A percentile compares a stretch with the other conserved stretches of the same genome.
Evolutionary conservation across 1,140 invertebrate species (phyloP).

Genomic region (Acromyrmex charruanus): DNA sequence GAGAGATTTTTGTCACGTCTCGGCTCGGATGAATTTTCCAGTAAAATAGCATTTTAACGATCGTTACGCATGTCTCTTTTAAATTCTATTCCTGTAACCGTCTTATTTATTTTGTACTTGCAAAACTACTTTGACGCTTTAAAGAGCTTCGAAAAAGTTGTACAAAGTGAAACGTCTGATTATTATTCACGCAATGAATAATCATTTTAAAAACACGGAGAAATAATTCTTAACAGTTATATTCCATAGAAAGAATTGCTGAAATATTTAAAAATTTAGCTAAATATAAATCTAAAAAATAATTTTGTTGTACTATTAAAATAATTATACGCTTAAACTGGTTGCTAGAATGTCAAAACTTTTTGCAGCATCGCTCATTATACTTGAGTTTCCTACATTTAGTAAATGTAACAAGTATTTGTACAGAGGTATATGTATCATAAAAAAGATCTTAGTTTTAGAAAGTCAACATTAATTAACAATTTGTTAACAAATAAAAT

Average conservation of each 20-base stretch:
- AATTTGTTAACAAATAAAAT: too few relatives aligned
- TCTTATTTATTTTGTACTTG: neutral
- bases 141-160: neutral
- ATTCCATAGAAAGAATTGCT: neutral
- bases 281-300: too few relatives aligned
- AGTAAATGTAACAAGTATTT: too few relatives aligned
- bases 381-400: too few relatives aligned
- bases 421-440: too few relatives aligned
- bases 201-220: constrained; percentile 18
- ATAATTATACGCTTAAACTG: too few relatives aligned
- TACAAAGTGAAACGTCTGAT: neutral
- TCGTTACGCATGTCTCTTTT: neutral
- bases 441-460: too few relatives aligned
- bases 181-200: neutral
- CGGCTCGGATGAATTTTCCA: neutral
- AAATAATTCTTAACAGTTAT: neutral
- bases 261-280: too few relatives aligned
- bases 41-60: constrained; percentile 35
- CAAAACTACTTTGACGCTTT: neutral
- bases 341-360: too few relatives aligned
- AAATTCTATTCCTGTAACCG: neutral
- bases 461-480: too few relatives aligned
- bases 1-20: constrained; percentile 28
- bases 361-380: too few relatives aligned
- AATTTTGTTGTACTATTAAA: too few relatives aligned